Evolutionary conservation across 2,888 invertebrate species (phyloP), one percentile per base, ranked within the genome.

Genomic region (Aphrophora alni): DNA sequence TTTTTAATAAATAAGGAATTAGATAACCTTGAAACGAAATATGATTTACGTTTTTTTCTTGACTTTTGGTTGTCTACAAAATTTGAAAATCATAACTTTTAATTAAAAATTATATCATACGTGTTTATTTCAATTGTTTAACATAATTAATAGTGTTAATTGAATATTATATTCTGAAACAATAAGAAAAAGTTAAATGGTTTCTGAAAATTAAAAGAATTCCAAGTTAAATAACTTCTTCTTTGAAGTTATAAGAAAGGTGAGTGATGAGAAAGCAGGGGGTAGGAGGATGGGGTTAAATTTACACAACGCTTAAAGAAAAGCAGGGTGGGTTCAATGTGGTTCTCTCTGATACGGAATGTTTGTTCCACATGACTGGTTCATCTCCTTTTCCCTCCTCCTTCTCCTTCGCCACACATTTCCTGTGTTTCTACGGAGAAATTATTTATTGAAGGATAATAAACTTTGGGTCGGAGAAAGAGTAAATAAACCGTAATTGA

Each of bases 381-480:
- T 21, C n/a, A 21, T 21, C 59, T 21, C n/a, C n/a, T n/a, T n/a
- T n/a, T n/a, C 59, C 59, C n/a, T 44, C 17, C 44, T 44, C 44
- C 44, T 17, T 17, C 17, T 44, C 44, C 17, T 14, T 59, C 2
- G 59, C 59, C 59, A 21, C 59, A 59, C 59, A 21, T 59, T 59
- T 59, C 59, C 59, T 59, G 21, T 59, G 59, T 59, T 59, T 59
- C 59, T 21, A 59, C 59, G n/a, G 59, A 59, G n/a, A 59, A 59
- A 59, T 59, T 59, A 59, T 59, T 59, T 59, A 59, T 59, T 59
- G 59, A 59, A 59, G 59, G 59, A 59, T 59, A 59, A 59, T 59
- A 59, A 59, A 59, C 59, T 59, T 59, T n/a, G 59, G 59, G 14
- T n/a, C 33, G 59, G 59, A 59, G 59, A 59, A 59, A 59, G 59